Base-by-base conservation (phyloP, 2,888 invertebrate species). In the Melanargia galathea region DNA sequence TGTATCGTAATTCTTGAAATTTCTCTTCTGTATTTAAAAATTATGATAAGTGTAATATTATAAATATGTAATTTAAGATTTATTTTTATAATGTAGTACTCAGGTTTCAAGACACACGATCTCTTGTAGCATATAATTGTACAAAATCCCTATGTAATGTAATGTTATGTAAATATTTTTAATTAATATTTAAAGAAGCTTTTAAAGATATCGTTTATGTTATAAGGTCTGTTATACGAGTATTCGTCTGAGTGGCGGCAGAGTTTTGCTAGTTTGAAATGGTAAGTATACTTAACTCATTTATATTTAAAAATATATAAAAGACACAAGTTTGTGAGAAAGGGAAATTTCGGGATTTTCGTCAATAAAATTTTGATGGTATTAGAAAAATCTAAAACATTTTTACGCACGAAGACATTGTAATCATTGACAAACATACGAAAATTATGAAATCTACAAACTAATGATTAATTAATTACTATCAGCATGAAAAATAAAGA, bases 61-160 rank as follows among this genome's bases (percentile, higher is more conserved):
- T 75, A 66, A 72, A 71, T 71, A 67, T 66, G 60, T 71, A 71
- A 68, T 67, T 64, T 16, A 82, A 79, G 73, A 79, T 76, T 84
- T 88, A 87, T 88, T 88, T 87, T 88, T 88, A 74, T 88, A 88
- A 82, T 73, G 72, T 79, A 80, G 75, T 71, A 70, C 65, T 75
- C 76, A 82, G 81, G 83, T 84, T 84, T 85, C 83, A 77, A 73
- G 73, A 83, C 78, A 84, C 74, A 82, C 81, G 79, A 86, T 75
- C 74, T 74, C 60, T 66, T 48, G 64, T 68, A 65, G 73, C 55
- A 65, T 70, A 56, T 73, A 71, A 68, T 63, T 76, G 74, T 76
- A 81, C 73, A 76, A 65, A 46, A 62, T 26, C 59, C 10, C 66
- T 72, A 64, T 57, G n/a, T 38, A 18, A n/a, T n/a, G n/a, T 43